Percentiles rank a stretch among this genome's conserved stretches.
These are phyloP conservation scores for Nemopilema nomurai DNA, from an alignment of 30 jellyfish, hydroid and myxozoan species.

Conservation along the genomic window DNA sequence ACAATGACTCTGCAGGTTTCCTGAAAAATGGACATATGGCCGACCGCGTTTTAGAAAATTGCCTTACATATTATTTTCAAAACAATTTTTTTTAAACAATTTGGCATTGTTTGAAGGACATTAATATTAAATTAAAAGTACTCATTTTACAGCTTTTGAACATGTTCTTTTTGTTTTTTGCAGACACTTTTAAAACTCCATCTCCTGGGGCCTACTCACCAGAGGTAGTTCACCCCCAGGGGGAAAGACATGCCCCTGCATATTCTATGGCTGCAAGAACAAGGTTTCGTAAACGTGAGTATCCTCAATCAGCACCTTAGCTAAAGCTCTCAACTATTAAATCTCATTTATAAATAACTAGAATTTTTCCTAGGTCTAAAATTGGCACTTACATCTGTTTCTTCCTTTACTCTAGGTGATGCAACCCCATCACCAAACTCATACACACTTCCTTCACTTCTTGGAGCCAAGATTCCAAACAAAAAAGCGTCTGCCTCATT, in stretches of 20 bases:
- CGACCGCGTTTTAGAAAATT: not conserved
- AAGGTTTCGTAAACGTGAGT: conserved; percentile 90
- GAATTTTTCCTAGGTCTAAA: too few relatives aligned
- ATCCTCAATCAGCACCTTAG: not conserved
- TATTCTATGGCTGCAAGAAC: conserved; percentile 95
- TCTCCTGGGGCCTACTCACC: conserved; percentile 99
- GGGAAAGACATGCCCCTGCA: conserved; percentile 98
- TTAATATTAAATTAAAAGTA: not conserved
- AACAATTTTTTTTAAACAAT: not conserved
- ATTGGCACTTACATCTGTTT: too few relatives aligned
- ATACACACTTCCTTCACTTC: conserved; percentile 81
- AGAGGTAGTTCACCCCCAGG: conserved; percentile 98
- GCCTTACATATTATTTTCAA: not conserved
- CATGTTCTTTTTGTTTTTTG: not conserved
- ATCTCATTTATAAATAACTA: too few relatives aligned
- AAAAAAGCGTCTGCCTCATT: conserved; percentile 98
- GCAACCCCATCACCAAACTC: conserved; percentile 97
- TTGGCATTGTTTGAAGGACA: not conserved
- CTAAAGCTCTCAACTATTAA: too few relatives aligned
- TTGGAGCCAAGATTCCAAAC: conserved; percentile 90
- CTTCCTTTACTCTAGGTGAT: conserved; percentile 65
- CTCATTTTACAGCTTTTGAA: not conserved
- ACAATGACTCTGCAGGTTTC: not conserved
- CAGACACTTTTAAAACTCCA: conserved; percentile 96
- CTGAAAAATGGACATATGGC: too few relatives aligned